phyloP scores from a whole-genome alignment of 2,888 invertebrate genomes.

The Catocala sponsa region DNA sequence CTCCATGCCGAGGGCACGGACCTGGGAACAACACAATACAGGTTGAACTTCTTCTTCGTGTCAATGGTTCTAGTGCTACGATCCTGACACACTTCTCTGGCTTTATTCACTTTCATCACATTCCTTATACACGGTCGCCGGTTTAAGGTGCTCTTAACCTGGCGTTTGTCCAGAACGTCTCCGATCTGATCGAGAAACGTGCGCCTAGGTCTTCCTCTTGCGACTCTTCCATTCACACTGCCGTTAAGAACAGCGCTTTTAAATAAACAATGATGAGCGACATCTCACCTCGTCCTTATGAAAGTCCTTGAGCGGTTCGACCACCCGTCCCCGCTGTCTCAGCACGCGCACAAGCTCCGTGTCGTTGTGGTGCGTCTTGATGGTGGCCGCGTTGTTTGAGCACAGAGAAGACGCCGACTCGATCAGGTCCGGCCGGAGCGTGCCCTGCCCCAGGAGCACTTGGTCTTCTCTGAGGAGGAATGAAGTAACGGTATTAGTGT shows the following conservation, averaged over 20 bases:
- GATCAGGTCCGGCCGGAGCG: slow-evolving; percentile 98
- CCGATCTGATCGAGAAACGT: no score
- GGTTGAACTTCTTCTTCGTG: no score
- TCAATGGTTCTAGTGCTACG: no score
- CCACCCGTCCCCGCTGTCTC: slow-evolving; percentile 93
- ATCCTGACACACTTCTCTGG: no score
- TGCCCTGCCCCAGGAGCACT: slow-evolving; percentile 97
- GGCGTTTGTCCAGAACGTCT: no score
- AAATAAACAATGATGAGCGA: no score
- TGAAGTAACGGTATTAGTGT: not conserved
- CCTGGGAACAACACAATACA: slow-evolving; percentile 69
- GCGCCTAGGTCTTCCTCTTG: no score
- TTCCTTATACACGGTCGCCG: no score
- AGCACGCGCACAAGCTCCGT: slow-evolving; percentile 96
- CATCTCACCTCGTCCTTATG: slow-evolving; percentile 97
- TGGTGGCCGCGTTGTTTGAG: slow-evolving; percentile 96
- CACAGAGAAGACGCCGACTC: slow-evolving; percentile 97
- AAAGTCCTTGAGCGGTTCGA: slow-evolving; percentile 99
- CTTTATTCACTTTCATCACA: no score
- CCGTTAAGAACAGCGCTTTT: no score
- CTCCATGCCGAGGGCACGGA: slow-evolving; percentile 95
- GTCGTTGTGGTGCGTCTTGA: slow-evolving; percentile 99
- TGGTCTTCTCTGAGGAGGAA: slow-evolving; percentile 91
- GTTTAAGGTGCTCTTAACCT: no score
- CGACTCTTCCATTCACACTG: no score